Evolutionary conservation across 1,140 invertebrate species (phyloP).

Genomic region (Drosophila equinoxialis): DNA sequence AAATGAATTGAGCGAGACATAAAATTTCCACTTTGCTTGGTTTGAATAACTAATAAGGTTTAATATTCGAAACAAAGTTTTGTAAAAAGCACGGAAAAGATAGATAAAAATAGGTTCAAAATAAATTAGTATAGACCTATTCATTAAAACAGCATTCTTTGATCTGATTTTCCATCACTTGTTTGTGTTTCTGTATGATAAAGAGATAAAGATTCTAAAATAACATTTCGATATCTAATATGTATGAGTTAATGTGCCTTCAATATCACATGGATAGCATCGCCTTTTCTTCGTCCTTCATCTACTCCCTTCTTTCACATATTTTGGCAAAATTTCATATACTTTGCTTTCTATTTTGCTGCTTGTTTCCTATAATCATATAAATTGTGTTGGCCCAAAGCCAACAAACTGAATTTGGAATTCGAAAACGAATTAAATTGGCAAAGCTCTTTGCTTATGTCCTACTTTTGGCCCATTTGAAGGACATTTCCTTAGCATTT

Average conservation of each 20-base stretch:
- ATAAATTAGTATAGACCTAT: too few species aligned
- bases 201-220: too few species aligned
- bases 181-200: too few species aligned
- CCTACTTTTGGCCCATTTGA: constrained; percentile 1
- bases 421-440: constrained; percentile 57
- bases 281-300: neutral
- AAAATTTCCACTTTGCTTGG: constrained; percentile 2
- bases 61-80: neutral
- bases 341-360: constrained; percentile 6
- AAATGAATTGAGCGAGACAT: constrained; percentile 9
- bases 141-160: too few species aligned
- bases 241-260: too few species aligned
- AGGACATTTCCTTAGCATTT: constrained; percentile 44
- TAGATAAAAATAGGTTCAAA: too few species aligned
- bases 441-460: constrained; percentile 35
- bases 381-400: constrained; percentile 56
- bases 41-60: constrained; percentile 9
- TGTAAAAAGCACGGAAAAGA: neutral
- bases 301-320: neutral
- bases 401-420: constrained; percentile 45
- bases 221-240: too few species aligned
- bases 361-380: constrained; percentile 48
- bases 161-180: too few species aligned
- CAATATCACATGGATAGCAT: too few species aligned
- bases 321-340: constrained; percentile 23